Base-by-base conservation (phyloP, 2,888 invertebrate genomes). In the Nipponacmea schrenckii region DNA sequence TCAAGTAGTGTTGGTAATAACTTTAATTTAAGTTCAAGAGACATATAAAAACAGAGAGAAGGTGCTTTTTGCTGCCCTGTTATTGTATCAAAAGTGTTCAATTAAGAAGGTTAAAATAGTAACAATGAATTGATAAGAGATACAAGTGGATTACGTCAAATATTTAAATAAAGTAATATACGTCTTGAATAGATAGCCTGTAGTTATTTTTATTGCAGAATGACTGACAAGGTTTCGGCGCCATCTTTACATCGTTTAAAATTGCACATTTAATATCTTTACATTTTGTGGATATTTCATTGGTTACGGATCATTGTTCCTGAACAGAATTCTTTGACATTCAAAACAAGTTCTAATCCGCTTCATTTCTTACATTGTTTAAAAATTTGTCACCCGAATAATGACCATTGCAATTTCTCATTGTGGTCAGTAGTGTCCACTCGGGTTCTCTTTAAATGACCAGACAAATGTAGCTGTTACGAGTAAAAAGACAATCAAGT, bases 261-360 rank as follows among this genome's bases (percentile, higher is more conserved):
- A 56, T 56, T 24, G 24, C 24, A 20, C 20, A 14, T 56, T 56
- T 24, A 56, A 20, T 20, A 20, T 56, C 24, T 20, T 56, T 24
- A 20, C 20, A 24, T 56, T 56, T 24, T 56, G 56, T 56, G 56
- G 24, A 56, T 56, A 56, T 56, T 56, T 56, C 56, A 56, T 56
- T 56, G 56, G 56, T 56, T 56, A 56, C 15, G 56, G 20, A 12
- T 56, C 20, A 24, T 56, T 24, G 24, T 56, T 24, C 24, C 20
- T 10, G 20, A 56, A 24, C 24, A 24, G 24, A 56, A 56, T 14
- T 24, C 56, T 56, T 10, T 20, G 24, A 20, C 14, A 56, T 24
- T 56, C 20, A 20, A 56, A 56, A 56, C 56, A 56, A 8, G 24
- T 20, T 12, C 56, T 24, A 24, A 10, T 56, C 56, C 20, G 20